Base-by-base conservation (phyloP, 2,888 invertebrate genomes). In the Napeogenes sylphis region DNA sequence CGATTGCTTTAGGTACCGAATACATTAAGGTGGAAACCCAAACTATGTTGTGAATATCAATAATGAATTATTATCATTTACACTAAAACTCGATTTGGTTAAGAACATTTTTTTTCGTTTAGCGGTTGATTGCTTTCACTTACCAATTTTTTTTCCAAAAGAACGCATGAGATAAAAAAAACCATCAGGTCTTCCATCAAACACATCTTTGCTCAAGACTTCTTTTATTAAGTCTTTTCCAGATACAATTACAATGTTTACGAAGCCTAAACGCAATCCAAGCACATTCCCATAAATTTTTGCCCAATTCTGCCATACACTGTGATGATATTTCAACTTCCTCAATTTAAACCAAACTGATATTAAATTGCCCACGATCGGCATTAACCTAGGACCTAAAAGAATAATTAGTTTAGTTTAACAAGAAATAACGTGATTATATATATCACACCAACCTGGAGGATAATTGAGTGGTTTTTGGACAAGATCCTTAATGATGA, bases 161-260 rank as follows among this genome's bases (percentile, higher is more conserved):
- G 94, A 92, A 63, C 95, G 89, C 71, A 94, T 83, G 55, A 92
- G 87, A 72, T 94, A 95, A 77, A 94, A 93, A 74, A 94, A 94
- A 10, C 94, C 94, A 75, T 93, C 92, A 0, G 95, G 95, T 66
- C 95, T 90, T 0, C 94, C 95, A 69, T 94, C 93, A 68, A 95
- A 94, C 45, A 93, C 94, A 42, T 94, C 94, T 55, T 91, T 87
- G 0, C 89, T 83, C 2, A 93, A 87, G 4, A 93, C 92, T 73
- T 94, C 93, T 69, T 91, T 93, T 13, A 94, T 92, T 10, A 92
- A 85, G 38, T 93, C 91, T 59, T 91, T 87, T 0, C 94, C 93
- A 3, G 92, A 92, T 10, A 94, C 92, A 0, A 94, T 81, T 0
- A 95, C 93, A 0, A 94, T 82, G 59, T 92, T 90, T 60, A 92